Evolutionary conservation across 2,888 invertebrate species (phyloP), one percentile per base, ranked within the genome.

Genomic region (Cancer borealis): DNA sequence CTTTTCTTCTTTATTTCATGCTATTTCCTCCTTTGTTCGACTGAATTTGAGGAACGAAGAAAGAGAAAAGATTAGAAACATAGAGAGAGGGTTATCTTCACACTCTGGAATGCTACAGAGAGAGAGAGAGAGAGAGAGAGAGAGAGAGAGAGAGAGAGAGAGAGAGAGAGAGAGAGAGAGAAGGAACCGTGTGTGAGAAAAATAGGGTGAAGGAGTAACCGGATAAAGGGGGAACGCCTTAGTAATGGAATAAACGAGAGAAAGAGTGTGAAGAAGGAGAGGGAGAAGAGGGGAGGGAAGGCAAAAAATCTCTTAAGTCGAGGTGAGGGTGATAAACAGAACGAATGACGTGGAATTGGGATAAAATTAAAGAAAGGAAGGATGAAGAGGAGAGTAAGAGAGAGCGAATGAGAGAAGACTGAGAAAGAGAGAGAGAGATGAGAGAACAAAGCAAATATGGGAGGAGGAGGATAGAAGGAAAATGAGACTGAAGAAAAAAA

Each of bases 321-420:
- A 49, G 30, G 47, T 5, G 88, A 88, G 88, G 26, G 88, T n/a
- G 88, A 88, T 46, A 46, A 49, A 88, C 26, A 46, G 88, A 88
- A 46, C 1, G 88, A 88, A 49, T 47, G 88, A 88, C 26, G 26
- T 5, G n/a, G 47, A 21, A 26, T n/a, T 8, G 49, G 3, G 46
- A 88, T 21, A n/a, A 46, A 46, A 47, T n/a, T 0, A 46, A 26
- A 30, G 30, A n/a, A 73, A 79, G 30, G 79, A 79, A 79, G 30
- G 30, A 79, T 30, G 30, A 30, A 30, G 49, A 49, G 12, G 88
- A 45, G 88, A 45, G 45, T 4, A 12, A 45, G 45, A 88, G 26
- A 79, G 26, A 30, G 26, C 26, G 26, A 79, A 21, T 8, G 60
- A 66, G 60, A 66, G 14, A 66, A 66, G 66, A 66, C 4, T 4